A percentile compares a stretch with the other conserved stretches of the same genome.
Evolutionary conservation across 2,797 vertebrate genomes (phyloP).

Genomic region (Anas georgica): DNA sequence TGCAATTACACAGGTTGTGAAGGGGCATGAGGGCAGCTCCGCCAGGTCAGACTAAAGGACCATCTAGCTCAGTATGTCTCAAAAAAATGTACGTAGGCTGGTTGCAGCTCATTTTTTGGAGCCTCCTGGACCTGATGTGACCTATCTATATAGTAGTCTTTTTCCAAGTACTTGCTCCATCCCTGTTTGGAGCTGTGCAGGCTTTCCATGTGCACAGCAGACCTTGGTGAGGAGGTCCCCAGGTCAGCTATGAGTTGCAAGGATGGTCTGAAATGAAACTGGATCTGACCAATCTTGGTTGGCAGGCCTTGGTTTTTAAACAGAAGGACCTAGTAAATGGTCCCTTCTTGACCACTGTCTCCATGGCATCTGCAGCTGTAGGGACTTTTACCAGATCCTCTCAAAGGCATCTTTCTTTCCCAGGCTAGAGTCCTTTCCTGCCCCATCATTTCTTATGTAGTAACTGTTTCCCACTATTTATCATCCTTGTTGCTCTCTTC

Average conservation of each 20-base stretch:
- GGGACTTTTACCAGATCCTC: neutral
- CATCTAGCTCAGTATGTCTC: neutral
- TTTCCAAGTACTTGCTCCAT: neutral
- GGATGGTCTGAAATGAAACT: neutral
- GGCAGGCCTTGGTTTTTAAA: neutral
- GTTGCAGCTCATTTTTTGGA: neutral
- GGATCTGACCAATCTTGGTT: neutral
- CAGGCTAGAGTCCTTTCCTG: neutral
- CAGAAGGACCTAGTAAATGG: neutral
- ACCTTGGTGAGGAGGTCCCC: rapidly evolving
- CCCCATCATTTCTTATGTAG: neutral
- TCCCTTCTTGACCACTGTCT: neutral
- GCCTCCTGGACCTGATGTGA: rapidly evolving
- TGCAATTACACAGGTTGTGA: neutral
- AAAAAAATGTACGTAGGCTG: too few species aligned
- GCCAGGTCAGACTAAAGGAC: neutral
- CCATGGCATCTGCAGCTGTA: neutral
- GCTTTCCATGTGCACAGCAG: neutral
- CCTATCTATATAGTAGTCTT: neutral
- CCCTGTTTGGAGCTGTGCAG: neutral
- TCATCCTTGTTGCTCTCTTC: neutral
- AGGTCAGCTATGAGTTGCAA: neutral
- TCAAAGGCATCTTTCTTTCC: neutral
- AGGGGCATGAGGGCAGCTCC: neutral
- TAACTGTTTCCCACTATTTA: neutral